These are phyloP conservation scores for Lumbricus terrestris DNA, from an alignment of 2,888 invertebrate species.

Conservation along the genomic window DNA sequence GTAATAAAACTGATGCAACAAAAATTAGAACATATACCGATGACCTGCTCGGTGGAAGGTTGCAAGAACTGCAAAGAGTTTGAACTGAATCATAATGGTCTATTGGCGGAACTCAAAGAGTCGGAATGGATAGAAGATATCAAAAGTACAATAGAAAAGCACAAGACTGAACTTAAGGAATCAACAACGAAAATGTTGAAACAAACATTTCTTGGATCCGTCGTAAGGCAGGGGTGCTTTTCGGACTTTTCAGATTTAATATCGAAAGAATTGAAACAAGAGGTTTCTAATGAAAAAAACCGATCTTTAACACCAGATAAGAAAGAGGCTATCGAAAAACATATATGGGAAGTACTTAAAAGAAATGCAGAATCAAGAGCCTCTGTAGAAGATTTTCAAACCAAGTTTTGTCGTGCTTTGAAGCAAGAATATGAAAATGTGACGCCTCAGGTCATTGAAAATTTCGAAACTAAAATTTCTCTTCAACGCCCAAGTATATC, in stretches of 20 bases:
- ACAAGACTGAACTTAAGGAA: background rate
- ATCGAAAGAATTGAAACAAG: background rate
- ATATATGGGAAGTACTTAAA: background rate
- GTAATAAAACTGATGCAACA: background rate
- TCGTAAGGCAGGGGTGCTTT: conserved; percentile 4
- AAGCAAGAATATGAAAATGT: background rate
- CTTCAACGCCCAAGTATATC: background rate
- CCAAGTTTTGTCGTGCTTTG: background rate
- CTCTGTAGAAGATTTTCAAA: background rate
- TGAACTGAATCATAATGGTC: background rate
- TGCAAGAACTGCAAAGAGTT: background rate
- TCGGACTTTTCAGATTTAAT: conserved; percentile 11
- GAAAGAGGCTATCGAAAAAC: background rate
- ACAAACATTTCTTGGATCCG: conserved; percentile 6
- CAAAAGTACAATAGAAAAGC: background rate
- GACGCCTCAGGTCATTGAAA: background rate
- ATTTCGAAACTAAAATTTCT: background rate
- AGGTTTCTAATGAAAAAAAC: background rate
- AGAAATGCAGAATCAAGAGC: background rate
- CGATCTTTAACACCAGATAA: background rate
- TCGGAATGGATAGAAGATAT: background rate
- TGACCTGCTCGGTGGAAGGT: background rate
- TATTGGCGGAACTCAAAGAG: background rate
- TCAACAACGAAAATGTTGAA: background rate
- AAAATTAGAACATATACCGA: background rate